Base-by-base conservation (phyloP, 2,888 invertebrate species). In the Lamproptera curius region DNA sequence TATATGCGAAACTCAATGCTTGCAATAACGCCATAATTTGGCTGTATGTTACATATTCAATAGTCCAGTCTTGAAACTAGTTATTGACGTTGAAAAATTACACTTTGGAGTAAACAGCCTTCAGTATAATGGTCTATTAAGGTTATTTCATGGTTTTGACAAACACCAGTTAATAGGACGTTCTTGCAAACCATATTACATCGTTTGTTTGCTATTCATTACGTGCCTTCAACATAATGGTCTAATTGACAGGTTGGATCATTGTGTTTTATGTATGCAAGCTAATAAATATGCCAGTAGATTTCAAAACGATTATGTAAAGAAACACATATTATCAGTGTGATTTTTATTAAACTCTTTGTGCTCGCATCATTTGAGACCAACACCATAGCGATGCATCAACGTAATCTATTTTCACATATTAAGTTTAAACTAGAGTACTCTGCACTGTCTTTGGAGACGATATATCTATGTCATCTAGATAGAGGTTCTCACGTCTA, bases 111-210 rank as follows among this genome's bases (percentile, higher is more conserved):
- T n/a, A n/a, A n/a, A n/a, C n/a, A n/a, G n/a, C n/a, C n/a, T n/a
- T n/a, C n/a, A n/a, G n/a, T n/a, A n/a, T n/a, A n/a, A n/a, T n/a
- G n/a, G n/a, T n/a, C n/a, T n/a, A n/a, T n/a, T n/a, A n/a, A n/a
- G n/a, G n/a, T n/a, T n/a, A n/a, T n/a, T n/a, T n/a, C n/a, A n/a
- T n/a, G n/a, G n/a, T n/a, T n/a, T n/a, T n/a, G n/a, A n/a, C n/a
- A n/a, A 48, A 38, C 48, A 42, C 48, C 42, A 48, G 0, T 23
- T 42, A 52, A 52, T 54, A 51, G 39, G 49, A 50, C 50, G 51
- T 57, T 51, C 56, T 54, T 55, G 38, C 56, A 45, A 44, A 45
- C 37, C 20, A 20, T 20, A 49, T 42, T 42, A 45, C 45, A 41
- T 47, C 40, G n/a, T n/a, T 50, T 48, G 48, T 48, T 48, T 39